Evolutionary conservation across 2,797 vertebrate species (phyloP), one percentile per base, ranked within the genome.

Genomic region (Paramormyrops hopkinsi): DNA sequence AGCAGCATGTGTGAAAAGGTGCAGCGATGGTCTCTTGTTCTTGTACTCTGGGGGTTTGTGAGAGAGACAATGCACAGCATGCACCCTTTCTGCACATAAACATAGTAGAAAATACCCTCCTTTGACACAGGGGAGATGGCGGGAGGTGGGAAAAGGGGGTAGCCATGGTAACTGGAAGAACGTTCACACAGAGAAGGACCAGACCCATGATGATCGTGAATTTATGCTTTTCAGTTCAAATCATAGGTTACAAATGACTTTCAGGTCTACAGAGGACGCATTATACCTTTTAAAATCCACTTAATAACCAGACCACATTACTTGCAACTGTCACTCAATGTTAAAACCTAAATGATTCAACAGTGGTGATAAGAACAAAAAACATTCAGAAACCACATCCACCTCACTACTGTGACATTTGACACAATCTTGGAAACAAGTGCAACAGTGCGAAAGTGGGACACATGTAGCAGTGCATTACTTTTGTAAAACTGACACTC

Each of bases 91-190:
- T 46, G 29, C 56, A 46, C 54, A n/a, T 37, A 11, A 88, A 65
- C 86, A 62, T 22, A 53, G 82, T 84, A 41, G 85, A 41, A 92
- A 92, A 91, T 88, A 91, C 93, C 91, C 93, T 93, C 92, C 92
- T 91, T 90, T 94, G 93, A 94, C 92, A 90, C 83, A 91, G 92
- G 88, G 89, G 92, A 92, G 54, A 53, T 46, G 93, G 94, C 93
- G 92, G 91, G 94, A 94, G 95, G 94, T 94, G 91, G 93, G 93
- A 92, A 92, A 93, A 90, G 92, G 92, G 92, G 94, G 96, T 96
- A 95, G 94, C 95, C 95, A 97, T 96, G 94, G 96, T 93, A 95
- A 96, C 96, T 93, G 95, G 94, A 91, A 91, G 92, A 94, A 46
- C 92, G 93, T 93, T 93, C 93, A 94, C 89, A 51, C 59, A 29